Evolutionary conservation across 1,140 invertebrate species (phyloP).

Genomic region (Zaprionus inermis): DNA sequence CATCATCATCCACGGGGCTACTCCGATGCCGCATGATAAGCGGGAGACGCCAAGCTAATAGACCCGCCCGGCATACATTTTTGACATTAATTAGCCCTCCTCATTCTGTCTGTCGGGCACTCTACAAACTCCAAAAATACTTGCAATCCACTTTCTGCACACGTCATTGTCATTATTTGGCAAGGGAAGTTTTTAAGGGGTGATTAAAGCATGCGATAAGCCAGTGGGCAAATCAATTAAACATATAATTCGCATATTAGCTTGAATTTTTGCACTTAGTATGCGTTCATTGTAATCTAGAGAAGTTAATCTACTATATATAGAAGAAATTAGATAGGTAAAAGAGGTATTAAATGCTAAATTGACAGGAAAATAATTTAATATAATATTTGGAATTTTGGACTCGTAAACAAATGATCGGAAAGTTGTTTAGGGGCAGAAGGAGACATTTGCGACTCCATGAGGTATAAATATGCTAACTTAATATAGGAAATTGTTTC

Average conservation of each 20-base stretch:
- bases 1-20: constrained; percentile 52
- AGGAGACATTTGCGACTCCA: too few relatives aligned
- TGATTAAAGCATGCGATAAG: background rate
- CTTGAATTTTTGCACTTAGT: background rate
- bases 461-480: too few relatives aligned
- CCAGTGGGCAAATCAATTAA: constrained; percentile 1
- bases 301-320: background rate
- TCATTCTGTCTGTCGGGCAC: too few relatives aligned
- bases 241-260: background rate
- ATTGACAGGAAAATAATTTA: too few relatives aligned
- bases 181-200: constrained; percentile 1
- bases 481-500: too few relatives aligned
- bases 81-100: constrained; percentile 71
- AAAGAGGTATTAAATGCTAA: too few relatives aligned
- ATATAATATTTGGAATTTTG: too few relatives aligned
- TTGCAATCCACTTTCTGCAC: constrained; percentile 30
- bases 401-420: too few relatives aligned
- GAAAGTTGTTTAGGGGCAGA: too few relatives aligned
- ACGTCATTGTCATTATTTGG: constrained; percentile 53
- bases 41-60: constrained; percentile 19
- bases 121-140: constrained; percentile 30
- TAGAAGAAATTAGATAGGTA: too few relatives aligned
- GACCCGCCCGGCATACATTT: constrained; percentile 44
- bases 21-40: constrained; percentile 55
- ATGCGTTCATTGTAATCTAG: background rate